Base-by-base conservation (phyloP, 1,140 invertebrate genomes). In the Apis laboriosa region DNA sequence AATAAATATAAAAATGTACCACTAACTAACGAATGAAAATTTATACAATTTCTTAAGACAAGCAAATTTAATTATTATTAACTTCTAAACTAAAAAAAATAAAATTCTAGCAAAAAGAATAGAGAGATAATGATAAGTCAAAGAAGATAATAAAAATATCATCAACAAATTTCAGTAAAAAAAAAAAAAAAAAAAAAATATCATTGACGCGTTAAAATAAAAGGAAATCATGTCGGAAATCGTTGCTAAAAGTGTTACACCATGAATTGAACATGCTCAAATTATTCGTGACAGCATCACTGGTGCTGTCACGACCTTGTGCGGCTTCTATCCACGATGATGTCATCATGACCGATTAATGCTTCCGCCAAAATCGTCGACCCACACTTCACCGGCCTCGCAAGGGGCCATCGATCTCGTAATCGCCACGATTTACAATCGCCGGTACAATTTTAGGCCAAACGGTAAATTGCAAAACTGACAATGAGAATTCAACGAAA, bases 341-440 rank as follows among this genome's bases (percentile, higher is more conserved):
- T 74, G 68, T 80, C 79, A 75, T 53, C 78, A 28, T 12, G 21
- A 56, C 17, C 73, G 70, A 82, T 85, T 79, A 74, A 72, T 61
- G 67, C 51, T 71, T 58, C 74, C 79, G 79, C 68, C 84, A 67
- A 78, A 71, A 51, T 60, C 70, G 49, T 58, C 74, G 56, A 51
- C 56, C 43, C 28, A 74, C 51, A 28, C 63, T 21, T 71, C 49
- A 28, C 43, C 53, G 60, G 64, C 43, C 61, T 49, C 74, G 78
- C 34, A 43, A 53, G 49, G 66, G 63, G 66, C 61, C 71, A 73
- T 75, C 79, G 79, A 80, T 80, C 71, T 74, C n/a, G 17, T 75
- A 64, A 80, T 80, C 49, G 21, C 43, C n/a, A n/a, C 71, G 21
- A 75, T 75, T 66, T 51, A 56, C 61, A 56, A 12, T 17, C 34